Evolutionary conservation across 2,113 vertebrate genomes (phyloP), one percentile per base, ranked within the genome.

Genomic region (Tetrao urogallus): DNA sequence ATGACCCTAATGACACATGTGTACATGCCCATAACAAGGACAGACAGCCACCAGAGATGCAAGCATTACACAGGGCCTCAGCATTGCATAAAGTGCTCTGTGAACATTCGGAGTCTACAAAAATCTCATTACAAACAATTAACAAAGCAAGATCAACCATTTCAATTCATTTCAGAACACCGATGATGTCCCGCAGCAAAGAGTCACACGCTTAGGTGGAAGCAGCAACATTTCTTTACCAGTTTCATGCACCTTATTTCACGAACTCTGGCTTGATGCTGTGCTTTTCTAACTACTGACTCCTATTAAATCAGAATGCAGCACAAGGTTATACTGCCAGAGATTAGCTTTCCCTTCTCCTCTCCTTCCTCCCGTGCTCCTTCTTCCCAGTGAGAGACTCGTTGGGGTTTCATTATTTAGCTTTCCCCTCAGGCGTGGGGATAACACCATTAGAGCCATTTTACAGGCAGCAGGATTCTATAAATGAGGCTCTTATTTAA

Each of bases 401-500:
- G 97, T 97, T 96, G 82, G 97, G 97, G 96, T 96, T 94, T 97
- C 97, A 95, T 97, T 97, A 94, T 97, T 96, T 91, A 95, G 81
- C 92, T 97, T 96, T 93, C 89, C 96, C 96, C 93, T 96, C 88
- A 95, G 97, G 97, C 97, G 57, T 90, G 91, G 95, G 97, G 98
- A 98, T 97, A 98, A 98, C 98, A 95, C 98, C 97, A 98, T 97
- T 98, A 98, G 97, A 98, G 97, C 96, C 98, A 97, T 97, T 97
- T 98, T 98, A 97, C 97, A 98, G 98, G 98, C 97, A 98, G 98
- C 96, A 95, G 98, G 98, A 97, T 97, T 97, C 97, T 96, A 95
- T 98, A 98, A 98, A 98, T 98, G 97, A 98, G 97, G 96, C 95
- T 96, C 97, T 96, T 95, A 95, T 98, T 98, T 98, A 98, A 98